Conservation (phyloP, 2,113 vertebrate genomes). For the Alexandromys fortis region DNA sequence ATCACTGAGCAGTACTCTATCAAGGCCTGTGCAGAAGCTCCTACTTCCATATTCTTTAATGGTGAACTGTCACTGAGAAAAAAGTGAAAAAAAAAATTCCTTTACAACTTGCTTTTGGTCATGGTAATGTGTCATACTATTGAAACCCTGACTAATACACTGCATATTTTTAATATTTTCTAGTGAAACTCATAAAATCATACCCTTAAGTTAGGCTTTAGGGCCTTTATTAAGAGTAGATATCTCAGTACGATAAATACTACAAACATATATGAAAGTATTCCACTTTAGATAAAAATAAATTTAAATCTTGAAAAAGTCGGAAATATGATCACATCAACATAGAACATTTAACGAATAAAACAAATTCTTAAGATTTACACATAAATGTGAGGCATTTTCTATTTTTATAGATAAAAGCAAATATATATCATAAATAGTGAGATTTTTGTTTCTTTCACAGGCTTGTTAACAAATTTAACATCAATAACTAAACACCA, state of each 20-base stretch:
- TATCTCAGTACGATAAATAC: background rate
- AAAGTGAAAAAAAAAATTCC: background rate
- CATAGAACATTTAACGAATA: background rate
- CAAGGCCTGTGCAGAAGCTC: background rate
- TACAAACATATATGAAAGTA: background rate
- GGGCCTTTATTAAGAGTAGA: background rate
- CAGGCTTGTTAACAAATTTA: background rate
- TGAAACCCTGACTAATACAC: background rate
- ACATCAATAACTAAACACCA: background rate
- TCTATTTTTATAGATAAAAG: background rate
- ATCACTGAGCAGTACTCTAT: background rate
- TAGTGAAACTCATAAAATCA: background rate
- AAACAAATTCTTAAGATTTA: background rate
- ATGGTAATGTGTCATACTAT: background rate
- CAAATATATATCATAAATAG: background rate
- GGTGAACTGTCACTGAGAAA: background rate
- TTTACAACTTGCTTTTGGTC: background rate
- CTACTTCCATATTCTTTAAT: background rate
- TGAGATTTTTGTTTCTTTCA: background rate
- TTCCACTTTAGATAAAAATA: background rate
- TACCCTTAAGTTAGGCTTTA: background rate
- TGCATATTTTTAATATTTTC: background rate
- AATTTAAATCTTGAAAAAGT: background rate
- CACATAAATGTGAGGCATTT: background rate
- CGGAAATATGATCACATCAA: background rate